Conservation (phyloP, 1,140 invertebrate genomes). For the Tenebrio molitor region DNA sequence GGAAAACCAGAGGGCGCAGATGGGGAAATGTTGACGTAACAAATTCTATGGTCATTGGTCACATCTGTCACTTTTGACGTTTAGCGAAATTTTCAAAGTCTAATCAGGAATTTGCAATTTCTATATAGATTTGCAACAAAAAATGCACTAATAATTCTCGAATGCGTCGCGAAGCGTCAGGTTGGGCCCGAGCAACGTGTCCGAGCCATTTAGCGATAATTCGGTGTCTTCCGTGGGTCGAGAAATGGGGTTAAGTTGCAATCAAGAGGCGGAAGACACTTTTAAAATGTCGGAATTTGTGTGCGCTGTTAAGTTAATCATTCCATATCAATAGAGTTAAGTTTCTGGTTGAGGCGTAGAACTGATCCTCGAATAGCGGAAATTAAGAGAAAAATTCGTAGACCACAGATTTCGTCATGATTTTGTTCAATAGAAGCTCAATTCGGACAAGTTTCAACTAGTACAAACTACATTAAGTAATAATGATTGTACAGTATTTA, state of each 20-base stretch:
- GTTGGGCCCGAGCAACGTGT: background rate
- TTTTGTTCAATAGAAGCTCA: slow-evolving; percentile 14
- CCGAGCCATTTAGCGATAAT: background rate
- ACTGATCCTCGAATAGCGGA: background rate
- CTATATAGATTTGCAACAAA: too few relatives aligned
- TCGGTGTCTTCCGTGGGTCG: background rate
- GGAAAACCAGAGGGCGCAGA: too few relatives aligned
- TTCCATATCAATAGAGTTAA: slow-evolving; percentile 30
- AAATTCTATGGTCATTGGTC: too few relatives aligned
- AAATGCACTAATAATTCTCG: too few relatives aligned
- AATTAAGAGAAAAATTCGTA: background rate
- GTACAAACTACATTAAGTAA: slow-evolving; percentile 28
- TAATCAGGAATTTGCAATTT: too few relatives aligned
- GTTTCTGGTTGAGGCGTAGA: slow-evolving; percentile 2
- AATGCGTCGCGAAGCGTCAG: background rate
- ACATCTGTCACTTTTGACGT: too few relatives aligned
- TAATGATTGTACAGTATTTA: slow-evolving; percentile 37
- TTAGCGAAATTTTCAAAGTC: too few relatives aligned
- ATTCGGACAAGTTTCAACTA: slow-evolving; percentile 15
- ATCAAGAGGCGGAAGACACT: background rate
- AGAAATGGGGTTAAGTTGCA: background rate
- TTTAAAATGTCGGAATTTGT: slow-evolving; percentile 9
- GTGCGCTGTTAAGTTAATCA: slow-evolving; percentile 5
- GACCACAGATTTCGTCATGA: slow-evolving; percentile 23
- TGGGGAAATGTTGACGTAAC: too few relatives aligned